Base-by-base conservation (phyloP, 2,113 vertebrate genomes). In the Willisornis vidua region DNA sequence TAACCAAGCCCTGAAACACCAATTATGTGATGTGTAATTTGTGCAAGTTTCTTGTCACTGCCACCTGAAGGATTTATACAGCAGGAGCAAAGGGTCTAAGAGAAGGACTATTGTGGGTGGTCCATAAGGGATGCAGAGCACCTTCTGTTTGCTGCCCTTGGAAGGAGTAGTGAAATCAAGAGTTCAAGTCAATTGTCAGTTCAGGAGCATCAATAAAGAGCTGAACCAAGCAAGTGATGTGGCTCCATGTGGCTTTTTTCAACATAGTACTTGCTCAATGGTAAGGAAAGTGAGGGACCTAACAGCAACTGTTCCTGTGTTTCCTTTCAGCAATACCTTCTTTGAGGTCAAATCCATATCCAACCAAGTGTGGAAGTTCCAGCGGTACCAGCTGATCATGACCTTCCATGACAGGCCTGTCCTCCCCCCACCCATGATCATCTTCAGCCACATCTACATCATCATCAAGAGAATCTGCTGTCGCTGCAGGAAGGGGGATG, bases 301-400 rank as follows among this genome's bases (percentile, higher is more conserved):
- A n/a, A 15, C 14, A 51, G 29, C 75, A 76, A 68, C 16, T 24
- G 54, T 58, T 33, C 75, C 29, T 58, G 0, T 90, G 31, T 88
- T 88, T 39, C 63, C 66, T 95, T 87, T 85, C 97, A 99, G 99
- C 98, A 99, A 99, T 95, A 99, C 99, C 31, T 99, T 99, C 98
- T 99, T 99, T 93, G 99, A 99, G 94, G 99, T 99, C 28, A 99
- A 99, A 92, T 99, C 99, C 87, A 99, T 99, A 95, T 99, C 99
- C 75, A 99, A 99, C 97, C 99, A 99, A 96, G 99, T 99, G 63
- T 99, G 99, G 99, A 99, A 99, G 97, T 99, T 99, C 78, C 99
- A 99, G 97, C 95, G 99, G 43, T 99, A 99, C 82, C 99, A 99
- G 97, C 97, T 99, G 92, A 99, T 99, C 79, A 99, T 99, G 99